A percentile compares a stretch with the other conserved stretches of the same genome.
Evolutionary conservation across 1,140 invertebrate species (phyloP).

Genomic region (Drosophila kurseongensis): DNA sequence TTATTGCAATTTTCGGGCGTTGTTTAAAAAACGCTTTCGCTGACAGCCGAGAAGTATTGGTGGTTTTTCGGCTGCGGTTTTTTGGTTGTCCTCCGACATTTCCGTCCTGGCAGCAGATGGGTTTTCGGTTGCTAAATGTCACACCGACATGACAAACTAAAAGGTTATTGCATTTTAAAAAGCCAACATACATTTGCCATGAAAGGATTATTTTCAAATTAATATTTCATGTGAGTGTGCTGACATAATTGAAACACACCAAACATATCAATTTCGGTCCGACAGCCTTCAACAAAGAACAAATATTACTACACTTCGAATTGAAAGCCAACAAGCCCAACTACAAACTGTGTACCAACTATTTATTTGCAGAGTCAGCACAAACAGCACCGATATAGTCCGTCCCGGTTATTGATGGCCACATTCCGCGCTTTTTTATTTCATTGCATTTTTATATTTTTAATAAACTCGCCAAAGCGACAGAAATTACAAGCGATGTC

Average conservation of each 20-base stretch:
- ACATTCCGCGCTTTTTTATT: conserved; percentile 46
- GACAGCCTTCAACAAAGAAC: conserved; percentile 35
- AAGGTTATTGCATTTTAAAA: conserved; percentile 44
- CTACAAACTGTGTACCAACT: conserved; percentile 21
- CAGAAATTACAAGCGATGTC: conserved; percentile 52
- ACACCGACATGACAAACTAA: conserved; percentile 14
- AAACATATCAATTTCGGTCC: conserved; percentile 31
- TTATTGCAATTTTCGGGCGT: conserved; percentile 43
- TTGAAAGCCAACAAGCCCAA: conserved; percentile 13
- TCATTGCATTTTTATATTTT: conserved; percentile 62
- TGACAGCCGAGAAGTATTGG: conserved; percentile 25
- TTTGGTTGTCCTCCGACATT: conserved; percentile 23
- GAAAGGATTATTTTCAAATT: conserved; percentile 23
- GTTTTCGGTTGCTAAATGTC: conserved; percentile 42
- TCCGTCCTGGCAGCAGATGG: conserved; percentile 26
- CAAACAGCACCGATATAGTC: conserved; percentile 22
- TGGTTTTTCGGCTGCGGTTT: conserved; percentile 33
- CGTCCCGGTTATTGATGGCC: conserved; percentile 45
- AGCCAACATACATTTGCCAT: conserved; percentile 18
- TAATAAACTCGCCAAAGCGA: conserved; percentile 64
- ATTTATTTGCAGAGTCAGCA: conserved; percentile 21
- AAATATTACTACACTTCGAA: conserved; percentile 27
- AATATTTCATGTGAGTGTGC: conserved; percentile 21
- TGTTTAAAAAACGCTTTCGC: conserved; percentile 35
- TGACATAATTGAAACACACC: conserved; percentile 37